These are phyloP conservation scores for Limenitis arthemis DNA, from an alignment of 2,888 invertebrate species.

Conservation along the genomic window DNA sequence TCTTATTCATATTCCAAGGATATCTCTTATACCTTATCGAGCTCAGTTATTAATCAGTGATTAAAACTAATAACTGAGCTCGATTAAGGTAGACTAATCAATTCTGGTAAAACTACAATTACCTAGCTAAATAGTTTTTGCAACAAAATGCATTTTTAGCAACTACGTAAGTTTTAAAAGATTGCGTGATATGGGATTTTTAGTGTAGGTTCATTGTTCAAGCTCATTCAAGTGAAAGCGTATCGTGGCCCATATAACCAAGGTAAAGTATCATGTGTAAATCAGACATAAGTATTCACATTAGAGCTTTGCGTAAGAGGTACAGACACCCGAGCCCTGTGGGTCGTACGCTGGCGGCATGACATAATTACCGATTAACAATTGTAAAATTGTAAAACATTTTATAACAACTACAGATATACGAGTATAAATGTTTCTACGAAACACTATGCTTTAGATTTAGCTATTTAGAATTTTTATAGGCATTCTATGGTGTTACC, in stretches of 20 bases:
- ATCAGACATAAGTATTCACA: slow-evolving; percentile 33
- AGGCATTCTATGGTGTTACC: too few relatives aligned
- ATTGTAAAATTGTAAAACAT: slow-evolving; percentile 29
- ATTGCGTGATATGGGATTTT: background rate
- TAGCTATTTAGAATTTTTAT: too few relatives aligned
- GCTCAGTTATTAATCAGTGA: background rate
- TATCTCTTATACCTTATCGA: too few relatives aligned
- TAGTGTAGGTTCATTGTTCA: slow-evolving; percentile 7
- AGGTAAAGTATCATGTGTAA: slow-evolving; percentile 31
- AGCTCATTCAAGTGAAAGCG: slow-evolving; percentile 15
- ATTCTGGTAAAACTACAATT: too few relatives aligned
- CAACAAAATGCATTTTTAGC: background rate
- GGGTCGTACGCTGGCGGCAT: slow-evolving; percentile 25
- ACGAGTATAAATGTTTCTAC: too few relatives aligned
- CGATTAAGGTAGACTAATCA: background rate
- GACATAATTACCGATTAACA: slow-evolving; percentile 43
- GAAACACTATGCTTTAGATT: too few relatives aligned
- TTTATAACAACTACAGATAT: slow-evolving; percentile 28
- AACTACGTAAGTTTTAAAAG: background rate
- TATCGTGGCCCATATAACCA: slow-evolving; percentile 20
- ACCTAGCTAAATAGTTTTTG: background rate
- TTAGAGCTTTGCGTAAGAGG: slow-evolving; percentile 36
- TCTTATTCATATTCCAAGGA: slow-evolving; percentile 43
- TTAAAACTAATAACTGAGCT: too few relatives aligned
- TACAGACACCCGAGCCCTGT: slow-evolving; percentile 35